Base-by-base conservation (phyloP, 2,888 invertebrate species). In the Onchidella celtica region DNA sequence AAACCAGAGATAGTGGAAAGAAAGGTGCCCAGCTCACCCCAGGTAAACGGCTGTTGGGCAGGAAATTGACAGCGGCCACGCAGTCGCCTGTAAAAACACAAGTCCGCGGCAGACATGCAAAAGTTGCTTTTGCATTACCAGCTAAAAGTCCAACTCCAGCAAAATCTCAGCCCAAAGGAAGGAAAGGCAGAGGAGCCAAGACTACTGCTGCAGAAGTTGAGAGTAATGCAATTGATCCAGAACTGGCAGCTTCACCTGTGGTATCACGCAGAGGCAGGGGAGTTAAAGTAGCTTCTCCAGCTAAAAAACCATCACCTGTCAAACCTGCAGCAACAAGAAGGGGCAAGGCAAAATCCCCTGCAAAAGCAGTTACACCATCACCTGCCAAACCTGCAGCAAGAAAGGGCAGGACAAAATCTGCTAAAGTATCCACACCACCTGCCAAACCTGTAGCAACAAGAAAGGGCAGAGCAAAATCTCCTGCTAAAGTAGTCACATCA, bases 131-230 rank as follows among this genome's bases (percentile, higher is more conserved):
- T n/a, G n/a, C n/a, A n/a, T n/a, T n/a, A n/a, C n/a, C n/a, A n/a
- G n/a, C n/a, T n/a, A n/a, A n/a, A n/a, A n/a, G 74, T 24, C 36
- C 14, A 40, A 61, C 55, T 61, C 61, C 36, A 74, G 74, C 61
- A 74, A 32, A 32, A 57, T 27, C 61, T 59, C 14, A n/a, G 29
- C 36, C 17, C 34, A 55, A 61, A 63, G 59, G 6, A 17, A 29
- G 29, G 17, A n/a, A 2, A 29, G n/a, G 3, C 69, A 6, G 38
- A 9, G 11, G 24, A 32, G n/a, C 34, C 17, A 32, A 40, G 36
- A 3, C 14, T 9, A 36, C 24, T 47, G 47, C 47, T 47, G 47
- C 47, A 47, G 47, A 47, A 47, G 47, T 47, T 47, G 47, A 47
- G 17, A 47, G 47, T 17, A 47, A n/a, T n/a, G n/a, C n/a, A n/a